phyloP scores from a whole-genome alignment of 2,888 invertebrate genomes.

The Metalampra italica region DNA sequence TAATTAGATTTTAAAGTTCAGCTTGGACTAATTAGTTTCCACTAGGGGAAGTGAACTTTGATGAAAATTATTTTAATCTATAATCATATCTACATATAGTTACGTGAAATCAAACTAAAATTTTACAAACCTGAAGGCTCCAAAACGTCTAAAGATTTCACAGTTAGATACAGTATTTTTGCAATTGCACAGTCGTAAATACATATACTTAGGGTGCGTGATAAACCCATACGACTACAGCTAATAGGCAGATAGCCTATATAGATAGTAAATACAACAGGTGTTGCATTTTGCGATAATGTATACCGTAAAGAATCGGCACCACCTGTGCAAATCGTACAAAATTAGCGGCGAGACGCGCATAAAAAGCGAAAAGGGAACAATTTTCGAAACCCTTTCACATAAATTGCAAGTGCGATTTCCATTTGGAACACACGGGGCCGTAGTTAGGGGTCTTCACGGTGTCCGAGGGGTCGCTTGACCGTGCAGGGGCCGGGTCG shows the following conservation, averaged over 20 bases:
- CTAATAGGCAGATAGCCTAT: too few relatives aligned
- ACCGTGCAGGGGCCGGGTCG: slow-evolving; percentile 40
- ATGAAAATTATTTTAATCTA: neutral
- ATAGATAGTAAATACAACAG: too few relatives aligned
- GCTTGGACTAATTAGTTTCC: slow-evolving; percentile 59
- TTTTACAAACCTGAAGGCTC: too few relatives aligned
- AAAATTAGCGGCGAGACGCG: slow-evolving; percentile 49
- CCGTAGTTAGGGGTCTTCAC: slow-evolving; percentile 52
- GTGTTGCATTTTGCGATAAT: too few relatives aligned
- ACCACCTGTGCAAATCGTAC: slow-evolving; percentile 15
- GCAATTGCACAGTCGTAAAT: too few relatives aligned
- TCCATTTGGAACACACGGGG: slow-evolving; percentile 65
- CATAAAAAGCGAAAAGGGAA: slow-evolving; percentile 53
- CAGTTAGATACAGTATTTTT: too few relatives aligned
- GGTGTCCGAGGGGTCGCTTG: slow-evolving; percentile 42
- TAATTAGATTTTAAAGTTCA: slow-evolving; percentile 60
- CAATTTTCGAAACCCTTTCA: slow-evolving; percentile 62
- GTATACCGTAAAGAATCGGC: neutral
- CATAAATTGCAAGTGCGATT: slow-evolving; percentile 73
- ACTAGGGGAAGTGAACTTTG: slow-evolving; percentile 26
- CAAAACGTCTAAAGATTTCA: too few relatives aligned
- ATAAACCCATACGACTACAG: too few relatives aligned
- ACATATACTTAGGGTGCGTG: too few relatives aligned
- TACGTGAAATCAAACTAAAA: slow-evolving; percentile 2
- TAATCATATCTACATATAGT: slow-evolving; percentile 8